Conservation (phyloP, 2,888 invertebrate genomes). For the Neria commutata region DNA sequence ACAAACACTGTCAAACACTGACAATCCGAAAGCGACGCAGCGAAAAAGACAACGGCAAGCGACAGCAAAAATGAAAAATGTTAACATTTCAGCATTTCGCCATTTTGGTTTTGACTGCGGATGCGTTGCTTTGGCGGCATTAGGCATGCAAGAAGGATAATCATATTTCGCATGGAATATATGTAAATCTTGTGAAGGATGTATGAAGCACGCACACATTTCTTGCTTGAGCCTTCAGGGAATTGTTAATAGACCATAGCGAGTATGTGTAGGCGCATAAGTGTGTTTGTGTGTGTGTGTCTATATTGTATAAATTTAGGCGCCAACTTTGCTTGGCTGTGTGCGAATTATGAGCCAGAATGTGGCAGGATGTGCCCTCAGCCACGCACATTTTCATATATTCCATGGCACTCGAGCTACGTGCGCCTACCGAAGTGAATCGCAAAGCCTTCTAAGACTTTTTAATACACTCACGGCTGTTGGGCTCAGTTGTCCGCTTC, state of each 20-base stretch:
- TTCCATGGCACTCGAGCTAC: slow-evolving; percentile 21
- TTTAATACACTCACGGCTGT: slow-evolving; percentile 14
- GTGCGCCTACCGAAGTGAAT: slow-evolving; percentile 1
- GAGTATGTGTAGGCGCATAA: too few species aligned
- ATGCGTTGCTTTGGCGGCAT: slow-evolving; percentile 11
- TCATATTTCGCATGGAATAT: slow-evolving; percentile 23
- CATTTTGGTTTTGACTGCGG: slow-evolving; percentile 19
- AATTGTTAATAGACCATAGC: neutral
- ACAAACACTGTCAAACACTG: neutral
- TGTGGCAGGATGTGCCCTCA: neutral
- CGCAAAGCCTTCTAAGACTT: slow-evolving; percentile 13
- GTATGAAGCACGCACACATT: neutral
- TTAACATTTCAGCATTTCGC: slow-evolving; percentile 24
- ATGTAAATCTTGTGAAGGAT: slow-evolving; percentile 4
- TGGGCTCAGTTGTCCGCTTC: neutral
- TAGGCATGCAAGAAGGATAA: slow-evolving; percentile 30
- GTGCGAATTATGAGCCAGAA: neutral
- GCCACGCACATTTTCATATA: slow-evolving; percentile 25
- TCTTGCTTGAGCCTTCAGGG: neutral
- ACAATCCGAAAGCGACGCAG: neutral
- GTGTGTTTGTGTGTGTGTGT: neutral
- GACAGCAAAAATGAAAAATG: slow-evolving; percentile 19
- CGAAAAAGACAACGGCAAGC: neutral
- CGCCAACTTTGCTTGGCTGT: neutral
- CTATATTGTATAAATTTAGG: neutral